These are phyloP conservation scores for Steatornis caripensis DNA, from an alignment of 2,113 vertebrate species.

Conservation along the genomic window DNA sequence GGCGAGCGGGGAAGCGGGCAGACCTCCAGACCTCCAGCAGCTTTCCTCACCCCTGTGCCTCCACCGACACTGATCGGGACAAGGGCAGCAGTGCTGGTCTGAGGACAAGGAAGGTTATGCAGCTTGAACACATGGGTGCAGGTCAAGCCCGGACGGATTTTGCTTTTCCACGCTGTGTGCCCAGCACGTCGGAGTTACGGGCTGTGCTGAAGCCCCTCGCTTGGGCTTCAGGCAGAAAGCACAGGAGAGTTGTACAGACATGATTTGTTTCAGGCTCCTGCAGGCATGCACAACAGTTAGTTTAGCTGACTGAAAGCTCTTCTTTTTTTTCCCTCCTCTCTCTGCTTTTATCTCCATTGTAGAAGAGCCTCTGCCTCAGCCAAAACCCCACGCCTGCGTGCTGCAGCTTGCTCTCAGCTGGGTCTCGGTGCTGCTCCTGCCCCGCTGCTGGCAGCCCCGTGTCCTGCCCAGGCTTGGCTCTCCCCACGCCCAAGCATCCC, in stretches of 20 bases:
- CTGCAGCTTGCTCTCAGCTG: fast-evolving
- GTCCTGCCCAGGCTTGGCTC: too few species aligned
- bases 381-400: fast-evolving
- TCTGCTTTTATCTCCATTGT: too few species aligned
- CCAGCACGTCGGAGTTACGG: not conserved
- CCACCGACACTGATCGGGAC: fast-evolving
- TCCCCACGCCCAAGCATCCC: not conserved
- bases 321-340: not conserved
- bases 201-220: not conserved
- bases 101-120: not conserved
- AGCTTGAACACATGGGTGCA: not conserved
- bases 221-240: not conserved
- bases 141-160: not conserved
- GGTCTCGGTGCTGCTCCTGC: not conserved
- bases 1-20: not conserved
- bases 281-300: not conserved
- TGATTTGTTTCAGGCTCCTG: fast-evolving
- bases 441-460: fast-evolving
- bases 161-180: not conserved
- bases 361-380: not conserved
- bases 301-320: not conserved
- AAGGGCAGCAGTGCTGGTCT: not conserved
- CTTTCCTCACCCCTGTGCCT: not conserved
- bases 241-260: not conserved
- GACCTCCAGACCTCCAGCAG: not conserved